Conservation (phyloP, 2,888 invertebrate genomes). For the Odontothrips loti region DNA sequence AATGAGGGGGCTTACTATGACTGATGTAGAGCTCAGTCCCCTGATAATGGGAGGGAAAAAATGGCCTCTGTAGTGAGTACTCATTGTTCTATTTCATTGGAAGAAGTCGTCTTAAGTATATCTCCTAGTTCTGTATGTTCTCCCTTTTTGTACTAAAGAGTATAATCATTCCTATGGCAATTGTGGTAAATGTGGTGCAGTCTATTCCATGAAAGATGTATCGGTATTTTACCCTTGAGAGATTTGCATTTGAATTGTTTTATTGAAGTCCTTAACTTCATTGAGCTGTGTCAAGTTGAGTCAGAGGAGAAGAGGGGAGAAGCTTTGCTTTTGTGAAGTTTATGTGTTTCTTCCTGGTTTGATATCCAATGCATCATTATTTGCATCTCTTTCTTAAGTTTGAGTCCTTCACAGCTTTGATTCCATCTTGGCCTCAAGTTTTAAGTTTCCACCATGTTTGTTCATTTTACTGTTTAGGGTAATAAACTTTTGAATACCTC, state of each 20-base stretch:
- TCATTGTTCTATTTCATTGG: not conserved
- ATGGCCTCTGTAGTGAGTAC: constrained; percentile 12
- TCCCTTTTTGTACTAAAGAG: constrained; percentile 2
- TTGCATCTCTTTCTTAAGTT: not conserved
- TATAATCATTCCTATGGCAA: not conserved
- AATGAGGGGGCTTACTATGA: not conserved
- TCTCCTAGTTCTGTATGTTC: not conserved
- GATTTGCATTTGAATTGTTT: not conserved
- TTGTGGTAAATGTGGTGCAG: not conserved
- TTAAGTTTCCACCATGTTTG: not conserved
- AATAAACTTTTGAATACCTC: not conserved
- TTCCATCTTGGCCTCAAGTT: not conserved
- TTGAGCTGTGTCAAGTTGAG: not conserved
- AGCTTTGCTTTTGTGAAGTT: too few relatives aligned
- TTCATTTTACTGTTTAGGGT: not conserved
- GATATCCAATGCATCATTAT: too few relatives aligned
- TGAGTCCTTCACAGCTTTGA: not conserved
- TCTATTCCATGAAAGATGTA: constrained; percentile 1
- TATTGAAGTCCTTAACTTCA: not conserved
- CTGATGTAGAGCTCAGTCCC: constrained; percentile 13
- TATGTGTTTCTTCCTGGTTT: too few relatives aligned
- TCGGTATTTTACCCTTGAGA: not conserved
- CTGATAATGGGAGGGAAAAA: not conserved
- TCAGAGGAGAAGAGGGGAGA: too few relatives aligned
- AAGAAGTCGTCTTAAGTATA: not conserved